Evolutionary conservation across 2,113 vertebrate genomes (phyloP), one percentile per base, ranked within the genome.

Genomic region (Hemichromis elongatus): DNA sequence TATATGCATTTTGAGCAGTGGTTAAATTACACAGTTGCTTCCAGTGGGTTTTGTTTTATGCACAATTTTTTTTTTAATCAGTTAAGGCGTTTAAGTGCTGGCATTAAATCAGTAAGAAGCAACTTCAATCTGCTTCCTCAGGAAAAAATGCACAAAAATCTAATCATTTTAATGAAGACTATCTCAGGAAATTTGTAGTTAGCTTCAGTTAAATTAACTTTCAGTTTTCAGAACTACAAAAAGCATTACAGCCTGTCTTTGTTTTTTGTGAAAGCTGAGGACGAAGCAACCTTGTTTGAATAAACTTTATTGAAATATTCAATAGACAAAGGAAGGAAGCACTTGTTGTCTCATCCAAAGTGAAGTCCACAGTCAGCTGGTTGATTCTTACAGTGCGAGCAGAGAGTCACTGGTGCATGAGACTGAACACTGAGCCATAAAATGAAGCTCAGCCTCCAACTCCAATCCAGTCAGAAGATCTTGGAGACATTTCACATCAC

Each of bases 241-340:
- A 73, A 70, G 0, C 14, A 47, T 2, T 47, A 24, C 28, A 0
- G 21, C 16, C 0, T 50, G 11, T 28, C 42, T 73, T 73, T 28
- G 19, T 50, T 9, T 19, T 19, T 47, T 50, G 47, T 73, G 42
- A 8, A 30, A 28, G 26, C 68, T 28, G 68, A 30, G 24, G 9
- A 75, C 12, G 42, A 73, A 50, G 42, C 68, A 73, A 7, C 16
- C 1, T 19, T 73, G 42, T 73, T 50, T 30, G 24, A 73, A 73
- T 45, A 50, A 47, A 50, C 24, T 19, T 40, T 66, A 40, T 66
- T 47, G 21, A 47, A 45, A 13, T 70, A 26, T 28, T 26, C 21
- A 45, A 1, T 28, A 45, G 24, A 47, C 21, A 47, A 68, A 70
- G 40, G 37, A 70, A 70, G 66, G 2, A 45, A 70, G 21, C 14